Evolutionary conservation across 2,888 invertebrate genomes (phyloP), one percentile per base, ranked within the genome.

Genomic region (Teinopalpus imperialis): DNA sequence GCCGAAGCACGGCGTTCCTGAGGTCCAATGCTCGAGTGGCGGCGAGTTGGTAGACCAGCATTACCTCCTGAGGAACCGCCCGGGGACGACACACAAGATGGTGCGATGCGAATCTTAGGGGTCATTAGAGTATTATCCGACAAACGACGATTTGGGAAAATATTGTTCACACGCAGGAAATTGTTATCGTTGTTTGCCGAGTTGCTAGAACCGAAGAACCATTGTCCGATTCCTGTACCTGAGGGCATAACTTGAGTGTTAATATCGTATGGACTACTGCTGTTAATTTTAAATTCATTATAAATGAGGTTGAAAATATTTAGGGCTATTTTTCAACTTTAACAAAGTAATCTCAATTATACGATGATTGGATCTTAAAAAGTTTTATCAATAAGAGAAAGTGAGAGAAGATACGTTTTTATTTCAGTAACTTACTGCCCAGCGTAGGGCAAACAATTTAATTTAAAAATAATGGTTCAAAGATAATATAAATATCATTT

Each of bases 91-190:
- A 96, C 95, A 75, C 96, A 96, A 8, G 96, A 97, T 5, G 96
- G 96, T 0, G 96, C 96, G 49, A 97, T 94, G 40, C 95, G 93
- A 56, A 96, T 96, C 82, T 96, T 96, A 23, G 97, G 96, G 52
- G 95, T 95, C 94, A 96, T 95, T 68, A 97, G 86, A 34, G 97
- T 96, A 75, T 97, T 97, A 82, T 97, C 97, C 13, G 97, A 97
- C 43, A 97, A 91, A 39, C 97, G 93, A 41, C 97, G 93, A 72
- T 93, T 96, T 39, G 96, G 95, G 75, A 96, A 94, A 53, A 94
- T 93, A 69, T 90, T 93, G 49, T 93, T 92, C 20, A 97, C 97
- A 45, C 95, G 93, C 69, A 97, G 89, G 89, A 96, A 96, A 82
- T 97, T 96, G 74, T 92, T 93, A 37, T 85, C 83, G 71, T 94